phyloP scores from a whole-genome alignment of 1,140 invertebrate genomes.

The Araneus ventricosus region DNA sequence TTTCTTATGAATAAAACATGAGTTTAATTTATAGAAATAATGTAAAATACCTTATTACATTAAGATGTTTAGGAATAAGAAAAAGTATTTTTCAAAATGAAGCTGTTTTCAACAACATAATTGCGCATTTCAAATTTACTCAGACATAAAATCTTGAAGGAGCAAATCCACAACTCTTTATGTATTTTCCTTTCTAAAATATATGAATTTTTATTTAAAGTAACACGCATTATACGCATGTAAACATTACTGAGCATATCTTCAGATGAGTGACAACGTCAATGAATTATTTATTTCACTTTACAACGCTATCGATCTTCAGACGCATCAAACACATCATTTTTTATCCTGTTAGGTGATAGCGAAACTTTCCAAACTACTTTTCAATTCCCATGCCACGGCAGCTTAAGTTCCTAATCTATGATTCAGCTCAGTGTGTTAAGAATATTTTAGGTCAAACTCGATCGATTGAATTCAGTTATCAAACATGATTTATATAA shows the following conservation, averaged over 20 bases:
- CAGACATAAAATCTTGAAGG: background rate
- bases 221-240: background rate
- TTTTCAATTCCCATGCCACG: slow-evolving; percentile 16
- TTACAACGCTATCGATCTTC: slow-evolving; percentile 9
- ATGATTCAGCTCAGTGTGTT: background rate
- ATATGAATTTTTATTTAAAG: background rate
- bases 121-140: too few relatives aligned
- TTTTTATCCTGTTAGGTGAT: background rate
- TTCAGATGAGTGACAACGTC: background rate
- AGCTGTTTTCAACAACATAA: too few relatives aligned
- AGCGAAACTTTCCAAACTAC: slow-evolving; percentile 23
- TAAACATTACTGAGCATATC: background rate
- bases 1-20: too few relatives aligned
- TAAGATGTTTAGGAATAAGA: too few relatives aligned
- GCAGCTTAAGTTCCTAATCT: slow-evolving; percentile 40
- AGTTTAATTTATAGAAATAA: too few relatives aligned
- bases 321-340: background rate
- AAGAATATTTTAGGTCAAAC: slow-evolving; percentile 44
- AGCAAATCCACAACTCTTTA: background rate
- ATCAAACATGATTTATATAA: background rate
- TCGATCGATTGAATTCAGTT: background rate
- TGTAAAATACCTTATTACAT: too few relatives aligned
- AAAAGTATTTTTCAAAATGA: too few relatives aligned
- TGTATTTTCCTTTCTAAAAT: background rate
- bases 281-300: slow-evolving; percentile 45